A percentile compares a stretch with the other conserved stretches of the same genome.
These are phyloP conservation scores for Hecatera dysodea DNA, from an alignment of 2,888 invertebrate genomes.

Conservation along the genomic window DNA sequence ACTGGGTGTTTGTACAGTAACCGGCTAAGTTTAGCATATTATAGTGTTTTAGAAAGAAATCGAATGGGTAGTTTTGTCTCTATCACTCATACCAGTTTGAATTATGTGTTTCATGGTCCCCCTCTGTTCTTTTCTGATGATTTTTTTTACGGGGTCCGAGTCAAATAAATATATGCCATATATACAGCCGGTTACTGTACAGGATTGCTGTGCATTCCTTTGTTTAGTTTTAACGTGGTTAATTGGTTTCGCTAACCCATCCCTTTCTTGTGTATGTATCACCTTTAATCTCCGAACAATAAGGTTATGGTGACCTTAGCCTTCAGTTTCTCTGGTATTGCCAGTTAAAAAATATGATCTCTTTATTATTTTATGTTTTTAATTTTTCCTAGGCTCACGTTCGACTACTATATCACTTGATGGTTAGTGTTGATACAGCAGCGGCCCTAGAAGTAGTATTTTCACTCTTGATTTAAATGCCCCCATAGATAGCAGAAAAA, in stretches of 20 bases:
- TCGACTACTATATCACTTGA: too few relatives aligned
- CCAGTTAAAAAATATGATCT: too few relatives aligned
- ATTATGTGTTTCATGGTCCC: too few relatives aligned
- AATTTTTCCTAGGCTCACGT: too few relatives aligned
- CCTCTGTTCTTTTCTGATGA: too few relatives aligned
- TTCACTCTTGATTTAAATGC: not conserved
- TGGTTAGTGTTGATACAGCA: too few relatives aligned
- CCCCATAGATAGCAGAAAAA: not conserved
- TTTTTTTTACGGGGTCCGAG: too few relatives aligned
- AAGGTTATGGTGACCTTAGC: not conserved
- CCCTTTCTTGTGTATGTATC: not conserved
- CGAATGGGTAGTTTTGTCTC: not conserved
- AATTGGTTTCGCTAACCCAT: not conserved
- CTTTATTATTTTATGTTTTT: too few relatives aligned
- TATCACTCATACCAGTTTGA: not conserved
- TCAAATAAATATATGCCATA: not conserved
- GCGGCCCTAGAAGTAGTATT: too few relatives aligned
- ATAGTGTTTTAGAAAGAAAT: not conserved
- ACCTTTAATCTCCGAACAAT: not conserved
- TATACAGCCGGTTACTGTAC: not conserved
- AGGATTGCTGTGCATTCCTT: conserved; percentile 29
- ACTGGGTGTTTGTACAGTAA: not conserved
- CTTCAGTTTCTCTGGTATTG: too few relatives aligned
- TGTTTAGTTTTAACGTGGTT: conserved; percentile 1
- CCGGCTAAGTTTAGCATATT: not conserved